These are phyloP conservation scores for Achatina immaculata DNA, from an alignment of 1,140 invertebrate species.

Conservation along the genomic window DNA sequence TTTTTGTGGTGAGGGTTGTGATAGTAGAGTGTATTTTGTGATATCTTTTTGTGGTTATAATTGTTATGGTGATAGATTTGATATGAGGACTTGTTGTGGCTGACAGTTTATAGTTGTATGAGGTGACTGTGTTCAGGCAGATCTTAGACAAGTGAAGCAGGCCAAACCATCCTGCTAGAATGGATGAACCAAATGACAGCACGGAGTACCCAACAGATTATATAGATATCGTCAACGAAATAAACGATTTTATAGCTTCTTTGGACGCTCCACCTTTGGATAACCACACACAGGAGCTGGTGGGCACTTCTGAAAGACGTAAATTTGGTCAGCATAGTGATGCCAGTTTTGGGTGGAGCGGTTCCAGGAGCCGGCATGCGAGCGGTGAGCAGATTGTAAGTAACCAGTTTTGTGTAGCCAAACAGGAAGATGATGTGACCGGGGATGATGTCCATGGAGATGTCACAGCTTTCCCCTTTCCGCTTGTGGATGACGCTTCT, in stretches of 20 bases:
- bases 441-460: neutral
- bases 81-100: no score
- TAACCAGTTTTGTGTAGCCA: conserved; percentile 21
- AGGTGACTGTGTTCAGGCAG: no score
- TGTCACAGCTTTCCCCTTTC: conserved; percentile 19
- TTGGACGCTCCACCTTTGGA: conserved; percentile 54
- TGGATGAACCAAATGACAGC: neutral
- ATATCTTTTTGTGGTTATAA: no score
- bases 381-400: conserved; percentile 9
- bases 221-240: conserved; percentile 67
- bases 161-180: neutral
- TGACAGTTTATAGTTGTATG: no score
- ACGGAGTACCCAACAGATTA: conserved; percentile 61
- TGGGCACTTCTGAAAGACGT: conserved; percentile 29
- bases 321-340: conserved; percentile 29
- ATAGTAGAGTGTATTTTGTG: no score
- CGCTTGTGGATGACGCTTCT: conserved; percentile 31
- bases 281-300: conserved; percentile 34
- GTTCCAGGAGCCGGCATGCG: neutral
- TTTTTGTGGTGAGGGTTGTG: no score
- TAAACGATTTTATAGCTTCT: conserved; percentile 67
- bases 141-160: neutral
- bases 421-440: neutral
- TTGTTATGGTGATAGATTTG: no score
- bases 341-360: neutral